These are phyloP conservation scores for Euzetes globulus DNA, from an alignment of 2,888 invertebrate genomes.

Conservation along the genomic window DNA sequence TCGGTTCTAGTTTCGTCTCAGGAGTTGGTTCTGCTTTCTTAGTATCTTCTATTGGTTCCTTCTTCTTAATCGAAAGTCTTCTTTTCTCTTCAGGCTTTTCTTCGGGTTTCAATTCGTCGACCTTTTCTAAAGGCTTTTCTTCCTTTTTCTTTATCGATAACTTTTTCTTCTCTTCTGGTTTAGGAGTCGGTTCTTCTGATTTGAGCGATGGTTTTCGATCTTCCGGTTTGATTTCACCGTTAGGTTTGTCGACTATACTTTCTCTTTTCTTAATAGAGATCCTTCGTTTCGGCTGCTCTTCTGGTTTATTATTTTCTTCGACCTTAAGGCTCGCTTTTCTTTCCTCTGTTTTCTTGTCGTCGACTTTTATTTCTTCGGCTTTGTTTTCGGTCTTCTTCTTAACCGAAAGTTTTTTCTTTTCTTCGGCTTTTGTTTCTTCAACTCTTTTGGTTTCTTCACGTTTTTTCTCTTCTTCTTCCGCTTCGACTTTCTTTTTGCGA, in stretches of 20 bases:
- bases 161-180: not conserved
- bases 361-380: constrained; percentile 24
- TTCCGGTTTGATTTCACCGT: not conserved
- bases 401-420: constrained; percentile 37
- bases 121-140: not conserved
- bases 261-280: constrained; percentile 31
- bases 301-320: constrained; percentile 28
- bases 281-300: constrained; percentile 13
- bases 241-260: not conserved
- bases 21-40: constrained; percentile 39
- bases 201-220: not conserved
- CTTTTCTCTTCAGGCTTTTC: constrained; percentile 32
- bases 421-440: constrained; percentile 33
- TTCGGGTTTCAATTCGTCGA: not conserved
- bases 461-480: constrained; percentile 46
- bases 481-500: constrained; percentile 49
- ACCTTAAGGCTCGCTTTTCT: constrained; percentile 20
- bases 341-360: constrained; percentile 47
- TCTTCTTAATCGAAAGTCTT: constrained; percentile 35
- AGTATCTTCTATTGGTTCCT: not conserved
- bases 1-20: constrained; percentile 40
- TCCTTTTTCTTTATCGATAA: not conserved
- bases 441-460: constrained; percentile 38
- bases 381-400: constrained; percentile 33
- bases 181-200: not conserved